These are phyloP conservation scores for Perca schrenkii DNA, from an alignment of 2,113 vertebrate genomes.

Conservation along the genomic window DNA sequence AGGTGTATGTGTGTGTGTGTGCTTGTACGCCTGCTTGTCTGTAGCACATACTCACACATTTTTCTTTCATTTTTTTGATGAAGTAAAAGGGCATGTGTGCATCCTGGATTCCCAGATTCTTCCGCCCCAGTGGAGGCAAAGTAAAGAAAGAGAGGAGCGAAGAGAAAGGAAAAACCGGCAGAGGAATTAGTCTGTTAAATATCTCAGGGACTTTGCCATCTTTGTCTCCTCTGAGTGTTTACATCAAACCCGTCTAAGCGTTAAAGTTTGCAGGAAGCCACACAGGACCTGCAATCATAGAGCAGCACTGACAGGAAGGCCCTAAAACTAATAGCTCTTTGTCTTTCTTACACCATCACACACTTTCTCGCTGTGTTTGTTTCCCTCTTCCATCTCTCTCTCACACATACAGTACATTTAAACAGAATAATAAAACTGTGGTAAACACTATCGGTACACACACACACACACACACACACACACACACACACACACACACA, in stretches of 20 bases:
- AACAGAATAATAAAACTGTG: constrained; percentile 28
- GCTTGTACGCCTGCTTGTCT: constrained; percentile 1
- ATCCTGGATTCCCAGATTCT: constrained; percentile 62
- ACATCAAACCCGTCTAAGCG: constrained; percentile 65
- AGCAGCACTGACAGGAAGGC: constrained; percentile 75
- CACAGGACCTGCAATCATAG: constrained; percentile 60
- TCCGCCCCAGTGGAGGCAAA: constrained; percentile 63
- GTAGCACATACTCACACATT: not conserved
- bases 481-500: not conserved
- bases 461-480: not conserved
- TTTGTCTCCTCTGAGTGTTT: constrained; percentile 65
- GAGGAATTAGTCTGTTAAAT: constrained; percentile 78
- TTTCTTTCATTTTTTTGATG: constrained; percentile 44
- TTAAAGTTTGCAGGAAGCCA: constrained; percentile 71
- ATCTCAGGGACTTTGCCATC: constrained; percentile 73
- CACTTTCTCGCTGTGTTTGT: constrained; percentile 22
- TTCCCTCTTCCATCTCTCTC: constrained; percentile 35
- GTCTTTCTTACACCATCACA: not conserved
- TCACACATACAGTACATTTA: constrained; percentile 17
- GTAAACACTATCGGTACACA: not conserved
- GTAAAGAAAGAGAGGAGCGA: constrained; percentile 48
- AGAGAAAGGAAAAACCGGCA: constrained; percentile 39
- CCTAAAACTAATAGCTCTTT: constrained; percentile 69
- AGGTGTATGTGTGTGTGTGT: constrained; percentile 9
- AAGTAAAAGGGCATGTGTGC: constrained; percentile 63